These are phyloP conservation scores for Watsonalla cultraria DNA, from an alignment of 2,888 invertebrate genomes.

Conservation along the genomic window DNA sequence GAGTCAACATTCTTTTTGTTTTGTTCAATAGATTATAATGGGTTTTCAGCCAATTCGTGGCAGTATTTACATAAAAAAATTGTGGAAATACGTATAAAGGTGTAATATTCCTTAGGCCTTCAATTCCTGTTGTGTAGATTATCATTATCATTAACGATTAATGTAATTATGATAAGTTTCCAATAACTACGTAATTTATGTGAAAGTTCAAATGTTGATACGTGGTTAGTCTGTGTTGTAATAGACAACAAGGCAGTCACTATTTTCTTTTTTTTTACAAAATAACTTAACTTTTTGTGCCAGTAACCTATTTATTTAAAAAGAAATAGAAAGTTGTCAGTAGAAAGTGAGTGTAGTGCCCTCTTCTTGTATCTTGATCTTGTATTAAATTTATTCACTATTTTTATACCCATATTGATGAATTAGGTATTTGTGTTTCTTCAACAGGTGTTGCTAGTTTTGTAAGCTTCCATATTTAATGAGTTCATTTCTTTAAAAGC, in stretches of 20 bases:
- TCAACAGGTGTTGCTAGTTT: too few relatives aligned
- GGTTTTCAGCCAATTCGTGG: background rate
- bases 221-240: background rate
- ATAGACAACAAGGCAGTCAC: background rate
- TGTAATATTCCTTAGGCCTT: slow-evolving; percentile 5
- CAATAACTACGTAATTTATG: slow-evolving; percentile 23
- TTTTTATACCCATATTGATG: too few relatives aligned
- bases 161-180: slow-evolving; percentile 10
- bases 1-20: slow-evolving; percentile 9
- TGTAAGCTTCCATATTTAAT: too few relatives aligned
- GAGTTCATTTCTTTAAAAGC: too few relatives aligned
- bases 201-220: slow-evolving; percentile 4
- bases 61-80: background rate
- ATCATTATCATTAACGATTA: slow-evolving; percentile 11
- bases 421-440: too few relatives aligned
- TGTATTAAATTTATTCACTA: too few relatives aligned
- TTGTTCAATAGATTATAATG: background rate
- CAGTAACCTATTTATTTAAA: too few relatives aligned
- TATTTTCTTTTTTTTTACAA: too few relatives aligned
- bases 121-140: slow-evolving; percentile 7
- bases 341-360: too few relatives aligned
- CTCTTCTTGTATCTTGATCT: too few relatives aligned
- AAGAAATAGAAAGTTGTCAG: too few relatives aligned
- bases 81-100: slow-evolving; percentile 6
- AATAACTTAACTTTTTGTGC: too few relatives aligned